A percentile compares a stretch with the other conserved stretches of the same genome.
Evolutionary conservation across 2,113 vertebrate genomes (phyloP).

Genomic region (Mus spicilegus): DNA sequence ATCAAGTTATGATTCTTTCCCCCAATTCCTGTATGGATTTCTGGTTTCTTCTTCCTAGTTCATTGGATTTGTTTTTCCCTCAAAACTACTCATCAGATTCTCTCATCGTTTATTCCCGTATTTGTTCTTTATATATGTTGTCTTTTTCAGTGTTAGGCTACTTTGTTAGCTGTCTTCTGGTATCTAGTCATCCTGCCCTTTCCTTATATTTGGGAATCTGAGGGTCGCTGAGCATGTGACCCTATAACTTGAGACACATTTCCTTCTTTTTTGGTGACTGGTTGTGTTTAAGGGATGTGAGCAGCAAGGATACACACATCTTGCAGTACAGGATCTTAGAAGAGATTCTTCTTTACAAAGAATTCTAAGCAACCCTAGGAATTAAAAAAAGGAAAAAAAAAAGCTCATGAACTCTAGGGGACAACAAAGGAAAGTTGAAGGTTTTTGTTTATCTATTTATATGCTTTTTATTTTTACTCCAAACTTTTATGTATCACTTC

Average conservation of each 20-base stretch:
- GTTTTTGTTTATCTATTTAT: background rate
- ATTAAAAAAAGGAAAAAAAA: background rate
- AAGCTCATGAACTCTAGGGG: background rate
- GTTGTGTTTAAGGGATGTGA: background rate
- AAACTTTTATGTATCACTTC: background rate
- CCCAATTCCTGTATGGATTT: slow-evolving; percentile 8
- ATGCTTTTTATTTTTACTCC: background rate
- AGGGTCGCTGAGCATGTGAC: background rate
- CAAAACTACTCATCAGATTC: slow-evolving; percentile 49
- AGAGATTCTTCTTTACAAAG: background rate
- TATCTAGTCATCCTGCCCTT: background rate
- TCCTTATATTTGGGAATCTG: background rate
- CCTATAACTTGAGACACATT: background rate
- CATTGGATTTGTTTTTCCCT: slow-evolving; percentile 25
- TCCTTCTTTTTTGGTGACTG: background rate
- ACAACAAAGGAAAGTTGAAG: background rate
- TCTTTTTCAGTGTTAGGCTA: background rate
- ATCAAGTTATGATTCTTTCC: slow-evolving; percentile 51
- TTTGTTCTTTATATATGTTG: background rate
- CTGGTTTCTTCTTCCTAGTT: slow-evolving; percentile 16
- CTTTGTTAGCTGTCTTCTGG: background rate
- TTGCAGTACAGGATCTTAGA: background rate
- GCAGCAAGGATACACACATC: background rate
- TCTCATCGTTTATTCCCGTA: background rate
- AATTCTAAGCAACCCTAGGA: background rate